These are phyloP conservation scores for Aurelia coerulea DNA, from an alignment of 30 jellyfish, hydroid and myxozoan species.

Conservation along the genomic window DNA sequence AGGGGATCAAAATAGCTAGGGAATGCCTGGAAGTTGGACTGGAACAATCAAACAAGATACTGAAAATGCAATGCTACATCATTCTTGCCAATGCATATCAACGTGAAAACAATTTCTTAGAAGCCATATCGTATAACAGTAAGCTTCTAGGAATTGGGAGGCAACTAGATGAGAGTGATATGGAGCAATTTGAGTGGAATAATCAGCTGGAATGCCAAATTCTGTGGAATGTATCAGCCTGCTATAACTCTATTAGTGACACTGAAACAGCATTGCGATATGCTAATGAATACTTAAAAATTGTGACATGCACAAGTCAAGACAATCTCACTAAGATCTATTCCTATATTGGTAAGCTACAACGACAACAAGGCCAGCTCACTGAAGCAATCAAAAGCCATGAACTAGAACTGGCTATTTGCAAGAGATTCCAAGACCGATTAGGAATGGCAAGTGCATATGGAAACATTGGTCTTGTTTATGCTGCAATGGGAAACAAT, in stretches of 20 bases:
- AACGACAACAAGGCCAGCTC: background rate
- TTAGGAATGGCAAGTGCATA: slow-evolving; percentile 52
- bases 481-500: slow-evolving; percentile 45
- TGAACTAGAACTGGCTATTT: slow-evolving; percentile 51
- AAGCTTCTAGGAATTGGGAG: slow-evolving; percentile 46
- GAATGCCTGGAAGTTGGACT: slow-evolving; percentile 20
- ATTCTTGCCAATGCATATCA: slow-evolving; percentile 57
- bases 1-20: slow-evolving; percentile 27
- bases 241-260: slow-evolving; percentile 34
- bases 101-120: slow-evolving; percentile 15
- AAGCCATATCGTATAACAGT: slow-evolving; percentile 28
- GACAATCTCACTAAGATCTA: slow-evolving; percentile 35
- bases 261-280: slow-evolving; percentile 17
- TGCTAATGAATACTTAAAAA: slow-evolving; percentile 54
- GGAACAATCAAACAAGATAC: slow-evolving; percentile 3
- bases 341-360: slow-evolving; percentile 37
- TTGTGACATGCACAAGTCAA: slow-evolving; percentile 41
- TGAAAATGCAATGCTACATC: slow-evolving; percentile 53
- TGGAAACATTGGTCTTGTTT: slow-evolving; percentile 66
- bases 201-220: slow-evolving; percentile 58
- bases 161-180: slow-evolving; percentile 6
- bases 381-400: slow-evolving; percentile 46
- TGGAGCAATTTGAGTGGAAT: slow-evolving; percentile 31
- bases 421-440: slow-evolving; percentile 58
- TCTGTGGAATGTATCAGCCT: slow-evolving; percentile 58